Base-by-base conservation (phyloP, 2,797 vertebrate species). In the Lophotriccus pileatus region DNA sequence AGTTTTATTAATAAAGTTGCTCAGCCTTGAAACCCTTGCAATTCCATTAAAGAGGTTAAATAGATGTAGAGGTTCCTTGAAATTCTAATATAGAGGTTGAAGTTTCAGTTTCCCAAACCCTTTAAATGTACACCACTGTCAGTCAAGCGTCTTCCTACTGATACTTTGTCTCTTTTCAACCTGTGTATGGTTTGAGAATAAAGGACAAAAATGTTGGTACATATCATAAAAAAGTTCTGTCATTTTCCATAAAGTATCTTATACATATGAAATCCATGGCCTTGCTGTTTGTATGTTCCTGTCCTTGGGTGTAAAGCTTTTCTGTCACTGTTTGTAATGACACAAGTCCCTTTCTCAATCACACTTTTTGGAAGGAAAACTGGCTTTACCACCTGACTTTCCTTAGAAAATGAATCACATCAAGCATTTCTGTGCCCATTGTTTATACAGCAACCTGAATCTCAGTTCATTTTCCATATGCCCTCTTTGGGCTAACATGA, bases 341-440 rank as follows among this genome's bases (percentile, higher is more conserved):
- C 63, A 18, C 7, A 1, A 14, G 6, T 22, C 30, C 32, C n/a
- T 52, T 53, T 80, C 50, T 78, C 76, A 44, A 20, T 53, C 77
- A 62, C 79, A 67, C 11, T 1, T 27, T 49, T 8, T 3, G 0
- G 3, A 2, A 11, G 3, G 11, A 2, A 9, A 63, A 36, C 1
- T 11, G n/a, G 1, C 2, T 76, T 94, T 56, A 32, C 85, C 85
- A 55, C 20, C 46, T 39, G 34, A 12, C n/a, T 56, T 83, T 94
- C 86, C 73, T 93, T 28, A 84, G 72, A 89, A 30, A 3, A 19
- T 20, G 6, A 80, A 85, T 46, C 49, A 6, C 11, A 25, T 58
- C 3, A 43, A 32, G 22, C 18, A 36, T 86, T 89, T 93, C 53
- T 83, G 17, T 56, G 22, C 15, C 49, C 47, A 6, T 47, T 47